phyloP scores from a whole-genome alignment of 2,797 vertebrate species.

The Falco rusticolus region DNA sequence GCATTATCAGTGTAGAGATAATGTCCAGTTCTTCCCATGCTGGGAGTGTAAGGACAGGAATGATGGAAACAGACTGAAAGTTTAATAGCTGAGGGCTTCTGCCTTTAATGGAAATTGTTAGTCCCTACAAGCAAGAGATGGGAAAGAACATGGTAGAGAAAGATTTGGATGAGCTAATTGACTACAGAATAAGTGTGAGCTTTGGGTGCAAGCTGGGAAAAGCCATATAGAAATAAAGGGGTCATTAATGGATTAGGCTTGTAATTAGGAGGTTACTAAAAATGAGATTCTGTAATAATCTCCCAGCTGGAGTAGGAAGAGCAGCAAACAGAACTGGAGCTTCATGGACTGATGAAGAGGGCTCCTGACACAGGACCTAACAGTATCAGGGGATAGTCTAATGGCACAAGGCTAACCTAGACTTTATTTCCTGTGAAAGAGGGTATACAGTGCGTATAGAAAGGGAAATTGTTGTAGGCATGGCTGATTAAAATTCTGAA shows the following conservation, averaged over 20 bases:
- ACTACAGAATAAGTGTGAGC: background rate
- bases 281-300: background rate
- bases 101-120: background rate
- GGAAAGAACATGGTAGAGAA: background rate
- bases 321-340: background rate
- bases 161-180: background rate
- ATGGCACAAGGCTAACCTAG: background rate
- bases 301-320: background rate
- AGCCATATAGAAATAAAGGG: background rate
- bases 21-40: background rate
- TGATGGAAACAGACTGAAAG: background rate
- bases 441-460: background rate
- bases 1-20: background rate
- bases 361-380: background rate
- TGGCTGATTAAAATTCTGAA: conserved; percentile 41
- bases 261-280: background rate
- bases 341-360: background rate
- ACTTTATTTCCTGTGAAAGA: background rate
- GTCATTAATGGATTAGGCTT: conserved; percentile 23
- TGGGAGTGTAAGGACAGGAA: background rate
- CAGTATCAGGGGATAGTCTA: background rate
- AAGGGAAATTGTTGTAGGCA: conserved; percentile 56
- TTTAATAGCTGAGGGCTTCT: background rate
- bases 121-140: background rate
- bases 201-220: background rate